Base-by-base conservation (phyloP, 2,888 invertebrate species). In the Lasius platythorax region DNA sequence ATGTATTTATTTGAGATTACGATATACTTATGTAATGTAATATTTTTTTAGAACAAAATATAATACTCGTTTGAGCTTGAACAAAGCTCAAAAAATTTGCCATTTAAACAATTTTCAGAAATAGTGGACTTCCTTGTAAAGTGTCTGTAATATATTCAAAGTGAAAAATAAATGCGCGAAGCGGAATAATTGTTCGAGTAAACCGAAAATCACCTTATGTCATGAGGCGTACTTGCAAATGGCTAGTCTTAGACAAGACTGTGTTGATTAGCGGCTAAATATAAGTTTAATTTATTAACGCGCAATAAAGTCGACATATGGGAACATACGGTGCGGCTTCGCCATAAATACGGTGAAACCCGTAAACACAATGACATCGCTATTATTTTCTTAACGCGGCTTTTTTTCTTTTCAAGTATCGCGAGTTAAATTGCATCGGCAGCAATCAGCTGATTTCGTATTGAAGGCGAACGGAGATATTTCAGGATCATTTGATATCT, bases 271-370 rank as follows among this genome's bases (percentile, higher is more conserved):
- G 79, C 18, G 40, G 64, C 83, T 90, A 89, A 88, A 88, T 88
- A 89, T 89, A 89, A 85, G 75, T 87, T 83, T 86, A 88, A 89
- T 89, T 89, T 89, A 88, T 87, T 88, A 86, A 81, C 81, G 82
- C 58, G 64, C 76, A 66, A 73, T 78, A 87, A 84, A 87, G 58
- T 78, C 82, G 58, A 66, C 61, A 72, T 75, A 81, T 81, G 79
- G 74, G 63, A 87, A 66, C 46, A 30, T 30, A 56, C n/a, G 50
- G 56, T 53, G 30, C 58, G 12, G 50, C 18, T 81, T 53, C 15
- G 68, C n/a, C 64, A 82, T 78, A 85, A 85, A 87, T 64, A 79
- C 33, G 63, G 28, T 40, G 12, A 6, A 40, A 76, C 28, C 30
- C 28, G 67, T 78, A 74, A 78, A 53, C 74, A 78, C 11, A 8